Conservation (phyloP, 2,888 invertebrate species). For the Didymodactylos carnosus region DNA sequence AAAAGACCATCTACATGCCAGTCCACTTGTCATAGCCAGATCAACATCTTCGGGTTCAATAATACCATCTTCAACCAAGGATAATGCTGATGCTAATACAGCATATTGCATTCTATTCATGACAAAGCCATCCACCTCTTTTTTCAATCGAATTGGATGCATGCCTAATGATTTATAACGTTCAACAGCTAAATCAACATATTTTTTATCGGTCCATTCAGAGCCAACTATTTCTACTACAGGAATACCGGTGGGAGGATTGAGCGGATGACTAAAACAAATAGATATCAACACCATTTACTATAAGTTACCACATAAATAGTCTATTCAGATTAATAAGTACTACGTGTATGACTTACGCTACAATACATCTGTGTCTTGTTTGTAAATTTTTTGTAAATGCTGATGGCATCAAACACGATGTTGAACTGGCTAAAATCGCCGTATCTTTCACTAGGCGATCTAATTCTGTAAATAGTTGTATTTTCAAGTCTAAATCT, state of each 20-base stretch:
- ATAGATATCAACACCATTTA: neutral
- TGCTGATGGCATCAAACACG: conserved; percentile 67
- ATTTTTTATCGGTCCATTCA: conserved; percentile 65
- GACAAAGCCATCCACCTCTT: conserved; percentile 75
- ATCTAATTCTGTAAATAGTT: conserved; percentile 58
- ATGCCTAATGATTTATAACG: conserved; percentile 74
- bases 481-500: conserved; percentile 57
- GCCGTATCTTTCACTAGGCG: conserved; percentile 36
- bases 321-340: neutral
- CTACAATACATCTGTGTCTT: conserved; percentile 37
- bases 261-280: conserved; percentile 42
- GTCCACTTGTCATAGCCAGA: conserved; percentile 69
- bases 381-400: conserved; percentile 62
- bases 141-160: conserved; percentile 61
- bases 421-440: conserved; percentile 72
- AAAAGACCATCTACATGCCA: conserved; percentile 85
- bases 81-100: conserved; percentile 41
- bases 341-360: conserved; percentile 23
- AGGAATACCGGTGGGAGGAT: conserved; percentile 86
- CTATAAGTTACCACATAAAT: neutral
- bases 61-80: conserved; percentile 46
- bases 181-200: conserved; percentile 51
- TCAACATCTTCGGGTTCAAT: conserved; percentile 69
- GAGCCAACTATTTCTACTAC: conserved; percentile 81
- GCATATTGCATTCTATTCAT: conserved; percentile 87